Evolutionary conservation across 92 coral and sea anemone genomes (phyloP), one percentile per base, ranked within the genome.

Genomic region (Siderastrea siderea): DNA sequence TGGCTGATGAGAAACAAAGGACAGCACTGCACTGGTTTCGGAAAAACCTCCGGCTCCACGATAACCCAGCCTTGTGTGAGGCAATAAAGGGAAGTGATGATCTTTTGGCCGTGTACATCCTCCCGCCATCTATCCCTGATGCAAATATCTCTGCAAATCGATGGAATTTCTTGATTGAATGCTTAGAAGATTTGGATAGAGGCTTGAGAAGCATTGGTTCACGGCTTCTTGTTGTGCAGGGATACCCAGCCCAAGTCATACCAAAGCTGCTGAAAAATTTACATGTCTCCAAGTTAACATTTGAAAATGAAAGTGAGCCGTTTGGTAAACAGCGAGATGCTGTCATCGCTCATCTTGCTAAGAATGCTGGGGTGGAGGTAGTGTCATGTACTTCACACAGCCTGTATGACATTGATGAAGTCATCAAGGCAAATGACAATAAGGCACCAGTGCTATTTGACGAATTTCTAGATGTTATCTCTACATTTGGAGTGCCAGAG

Each of bases 41-140:
- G 51, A 96, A 96, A 69, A 94, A 96, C 70, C 90, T 96, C 4
- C 95, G 99, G 65, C 88, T 96, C 62, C 98, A 96, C 59, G 99
- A 96, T 90, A 96, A 96, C 84, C 98, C 99, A 49, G 96, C 96
- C 26, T 92, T 96, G 13, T 52, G 89, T 51, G 92, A 96, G 61
- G 96, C 99, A 52, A 19, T 95, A 55, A 78, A 80, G 3, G 87
- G 80, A 60, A 83, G 98, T 74, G 81, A 77, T 17, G 84, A 78
- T 8, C 77, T 96, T 58, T 87, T 91, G 80, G 98, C 95, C 3
- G 78, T 96, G 53, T 96, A 94, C 87, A 82, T 96, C 6, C 85
- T 96, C 77, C 94, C 95, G 49, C 96, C 97, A 10, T 58, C 65
- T n/a, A 83, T 91, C 67, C 80, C 91, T 8, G 83, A 89, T 69